phyloP scores from a whole-genome alignment of 2,888 invertebrate species.

The Entomobrya multifasciata region DNA sequence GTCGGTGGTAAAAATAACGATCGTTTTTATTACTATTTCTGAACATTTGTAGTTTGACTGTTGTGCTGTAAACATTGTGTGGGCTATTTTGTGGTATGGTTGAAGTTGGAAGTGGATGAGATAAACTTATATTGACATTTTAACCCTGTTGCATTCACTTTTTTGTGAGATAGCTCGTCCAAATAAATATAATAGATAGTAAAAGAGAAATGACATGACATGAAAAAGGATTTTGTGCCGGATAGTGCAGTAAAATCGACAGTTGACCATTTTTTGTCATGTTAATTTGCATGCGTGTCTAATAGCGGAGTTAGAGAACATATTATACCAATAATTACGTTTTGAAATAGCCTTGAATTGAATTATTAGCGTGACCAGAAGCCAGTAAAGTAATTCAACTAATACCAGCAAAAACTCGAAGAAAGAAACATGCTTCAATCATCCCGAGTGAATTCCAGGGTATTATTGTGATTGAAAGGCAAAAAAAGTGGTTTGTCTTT shows the following conservation, averaged over 20 bases:
- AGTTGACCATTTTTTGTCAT: not conserved
- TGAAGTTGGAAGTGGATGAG: not conserved
- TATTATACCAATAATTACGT: too few species aligned
- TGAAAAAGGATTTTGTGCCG: not conserved
- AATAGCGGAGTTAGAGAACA: too few species aligned
- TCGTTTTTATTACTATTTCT: not conserved
- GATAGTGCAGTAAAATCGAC: too few species aligned
- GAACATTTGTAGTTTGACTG: not conserved
- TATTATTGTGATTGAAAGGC: not conserved
- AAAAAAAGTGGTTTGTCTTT: not conserved
- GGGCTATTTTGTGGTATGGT: not conserved
- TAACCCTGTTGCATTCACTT: conserved; percentile 2
- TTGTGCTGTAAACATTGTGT: not conserved
- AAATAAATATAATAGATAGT: too few species aligned
- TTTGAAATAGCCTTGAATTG: conserved; percentile 29
- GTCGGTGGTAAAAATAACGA: not conserved
- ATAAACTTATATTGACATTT: not conserved
- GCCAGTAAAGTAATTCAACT: conserved; percentile 15
- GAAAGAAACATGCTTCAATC: conserved; percentile 11
- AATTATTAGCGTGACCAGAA: conserved; percentile 12
- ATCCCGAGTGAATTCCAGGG: not conserved
- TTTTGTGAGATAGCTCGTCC: too few species aligned
- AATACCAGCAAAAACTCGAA: too few species aligned
- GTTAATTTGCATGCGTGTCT: not conserved
- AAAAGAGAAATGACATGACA: not conserved